Base-by-base conservation (phyloP, 2,888 invertebrate species). In the Bibio marci region DNA sequence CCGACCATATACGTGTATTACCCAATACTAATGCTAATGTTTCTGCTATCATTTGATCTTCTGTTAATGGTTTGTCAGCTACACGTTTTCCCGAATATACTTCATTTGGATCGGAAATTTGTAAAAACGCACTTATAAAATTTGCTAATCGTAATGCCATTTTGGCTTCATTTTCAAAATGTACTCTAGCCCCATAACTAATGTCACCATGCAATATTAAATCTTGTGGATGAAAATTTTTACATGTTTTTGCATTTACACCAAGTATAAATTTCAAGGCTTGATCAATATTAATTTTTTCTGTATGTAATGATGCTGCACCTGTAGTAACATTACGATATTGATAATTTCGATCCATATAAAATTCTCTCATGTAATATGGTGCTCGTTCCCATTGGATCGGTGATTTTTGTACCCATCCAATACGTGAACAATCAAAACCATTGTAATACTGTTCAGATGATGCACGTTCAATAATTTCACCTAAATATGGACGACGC, bases 1-100 rank as follows among this genome's bases (percentile, higher is more conserved):
- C 88, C 2, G 90, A 82, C 80, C 90, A 87, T 43, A 97, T 80
- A 57, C 85, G 81, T 43, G 86, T 81, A 59, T 95, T 87, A 2
- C 91, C 90, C 54, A 94, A 70, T 1, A 94, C 78, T 40, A 91
- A 67, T 2, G 94, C 80, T 27, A 97, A 62, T 0, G 91, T 92
- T 61, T 95, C 95, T 1, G 87, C 94, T 51, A 92, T 81, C 80
- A 95, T 85, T 67, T 95, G 94, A 65, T 95, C 94, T 61, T 90
- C 88, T 1, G 88, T 85, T 19, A 92, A 66, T 0, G 86, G 80
- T 48, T 78, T 79, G 58, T 92, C 92, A 1, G 90, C 79, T 3
- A 91, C 80, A 44, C 90, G 70, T 53, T 80, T 87, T 4, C 88
- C 91, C 13, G 87, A 83, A 63, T 83, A 91, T 35, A 88, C 81